These are phyloP conservation scores for Carcinoscorpius rotundicauda DNA, from an alignment of 1,140 invertebrate species.

Conservation along the genomic window DNA sequence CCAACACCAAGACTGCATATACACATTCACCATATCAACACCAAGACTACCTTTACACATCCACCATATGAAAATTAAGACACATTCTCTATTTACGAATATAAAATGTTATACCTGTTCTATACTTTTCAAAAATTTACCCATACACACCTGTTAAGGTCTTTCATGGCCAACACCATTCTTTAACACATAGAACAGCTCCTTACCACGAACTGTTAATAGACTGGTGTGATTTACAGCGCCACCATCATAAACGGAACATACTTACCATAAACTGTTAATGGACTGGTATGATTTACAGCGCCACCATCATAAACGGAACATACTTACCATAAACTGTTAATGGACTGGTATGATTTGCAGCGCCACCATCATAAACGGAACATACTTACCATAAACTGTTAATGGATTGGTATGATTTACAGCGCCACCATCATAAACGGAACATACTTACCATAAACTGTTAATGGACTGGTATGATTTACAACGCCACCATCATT, in stretches of 20 bases:
- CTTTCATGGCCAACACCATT: constrained; percentile 20
- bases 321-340: constrained; percentile 26
- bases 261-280: constrained; percentile 34
- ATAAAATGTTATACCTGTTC: too few species aligned
- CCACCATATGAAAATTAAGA: too few species aligned
- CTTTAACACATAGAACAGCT: constrained; percentile 44
- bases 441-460: constrained; percentile 30
- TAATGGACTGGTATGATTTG: too few species aligned
- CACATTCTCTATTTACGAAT: too few species aligned
- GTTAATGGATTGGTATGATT: too few species aligned
- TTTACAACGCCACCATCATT: constrained; percentile 29
- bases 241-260: not conserved
- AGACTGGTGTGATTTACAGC: too few species aligned
- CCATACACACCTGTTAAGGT: too few species aligned
- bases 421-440: too few species aligned
- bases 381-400: constrained; percentile 18
- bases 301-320: constrained; percentile 25
- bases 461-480: constrained; percentile 32
- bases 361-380: not conserved
- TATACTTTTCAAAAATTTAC: too few species aligned
- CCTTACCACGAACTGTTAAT: constrained; percentile 16
- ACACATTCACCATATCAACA: too few species aligned
- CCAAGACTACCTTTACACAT: too few species aligned
- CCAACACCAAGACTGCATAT: too few species aligned
- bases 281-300: constrained; percentile 30